Evolutionary conservation across 1,140 invertebrate species (phyloP), one percentile per base, ranked within the genome.

Genomic region (Drosophila truncata): DNA sequence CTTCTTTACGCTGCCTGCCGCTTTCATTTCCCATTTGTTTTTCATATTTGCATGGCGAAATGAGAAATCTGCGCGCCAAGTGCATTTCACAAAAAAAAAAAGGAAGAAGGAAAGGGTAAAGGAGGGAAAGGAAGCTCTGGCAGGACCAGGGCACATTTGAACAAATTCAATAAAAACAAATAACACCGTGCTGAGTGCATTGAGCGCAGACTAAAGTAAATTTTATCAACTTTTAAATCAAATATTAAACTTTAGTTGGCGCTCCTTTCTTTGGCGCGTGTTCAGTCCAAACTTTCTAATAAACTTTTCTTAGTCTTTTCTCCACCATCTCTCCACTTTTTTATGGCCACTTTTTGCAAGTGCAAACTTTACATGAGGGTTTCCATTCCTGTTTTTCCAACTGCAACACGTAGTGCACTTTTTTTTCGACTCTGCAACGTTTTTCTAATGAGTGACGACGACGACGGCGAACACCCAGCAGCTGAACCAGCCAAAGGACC

Each of bases 201-300:
- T 78, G 54, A 90, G 84, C 88, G 84, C 66, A 79, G 83, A 80
- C 73, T 90, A 84, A 90, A 88, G 84, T 90, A 88, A 84, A 88
- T 88, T 88, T 81, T 78, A 88, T 91, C 78, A 90, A 90, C 85
- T 90, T 90, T 90, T 90, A 90, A 90, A 90, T 90, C 85, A 90
- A 90, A 90, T 90, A 90, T 91, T 91, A 85, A 91, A 90, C 86
- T 90, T 88, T 84, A 75, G 80, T 80, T 91, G 74, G 69, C 81
- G 20, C 69, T 83, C 60, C 64, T 77, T 72, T 77, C 70, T 73
- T 79, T 74, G 50, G 73, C 58, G 75, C 78, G 79, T 76, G 65
- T 76, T 79, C 75, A 80, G 70, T 77, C 57, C 71, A 80, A 80
- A 90, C 60, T 90, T 90, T 91, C 82, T 90, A 91, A 90, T 90